Base-by-base conservation (phyloP, 1,140 invertebrate species). In the Eriosoma lanigerum region DNA sequence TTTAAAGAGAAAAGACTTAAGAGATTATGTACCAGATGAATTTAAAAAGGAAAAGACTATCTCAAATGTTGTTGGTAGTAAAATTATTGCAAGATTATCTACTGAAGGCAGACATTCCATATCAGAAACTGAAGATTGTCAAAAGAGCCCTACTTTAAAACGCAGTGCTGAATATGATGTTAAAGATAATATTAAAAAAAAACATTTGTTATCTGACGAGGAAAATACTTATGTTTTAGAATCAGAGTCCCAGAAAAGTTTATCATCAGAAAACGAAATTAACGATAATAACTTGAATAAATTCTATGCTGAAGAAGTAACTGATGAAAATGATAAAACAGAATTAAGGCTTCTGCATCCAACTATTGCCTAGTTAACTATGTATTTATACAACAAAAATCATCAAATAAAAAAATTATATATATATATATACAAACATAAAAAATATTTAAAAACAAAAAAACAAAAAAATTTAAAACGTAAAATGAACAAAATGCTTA, bases 1-100 rank as follows among this genome's bases (percentile, higher is more conserved):
- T 62, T 78, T 78, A n/a, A 78, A 78, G 48, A 78, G 75, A 78
- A 78, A 60, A 62, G 75, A 78, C 29, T 78, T 78, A 13, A 78
- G 44, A n/a, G 75, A 62, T 19, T 78, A 78, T 62, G 75, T 78
- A 26, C 75, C 75, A 10, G 75, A 78, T 46, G 75, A 78, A 19
- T 46, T 78, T 3, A 78, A 60, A 48, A 78, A 78, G 62, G 75
- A 78, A 78, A 78, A 78, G n/a, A 38, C 56, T 4, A 78, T 78
- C 26, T 56, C 75, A 44, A 78, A 62, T 78, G 48, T 17, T 46
- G 56, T 62, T 19, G 75, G 75, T 48, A 78, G 75, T 78, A 78
- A 78, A 78, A 78, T 78, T 60, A 78, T 78, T 60, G 75, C 75
- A 24, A 19, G 75, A 29, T 62, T 78, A 13, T 78, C 75, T 1